These are phyloP conservation scores for Podarcis siculus DNA, from an alignment of 2,797 vertebrate species.

Conservation along the genomic window DNA sequence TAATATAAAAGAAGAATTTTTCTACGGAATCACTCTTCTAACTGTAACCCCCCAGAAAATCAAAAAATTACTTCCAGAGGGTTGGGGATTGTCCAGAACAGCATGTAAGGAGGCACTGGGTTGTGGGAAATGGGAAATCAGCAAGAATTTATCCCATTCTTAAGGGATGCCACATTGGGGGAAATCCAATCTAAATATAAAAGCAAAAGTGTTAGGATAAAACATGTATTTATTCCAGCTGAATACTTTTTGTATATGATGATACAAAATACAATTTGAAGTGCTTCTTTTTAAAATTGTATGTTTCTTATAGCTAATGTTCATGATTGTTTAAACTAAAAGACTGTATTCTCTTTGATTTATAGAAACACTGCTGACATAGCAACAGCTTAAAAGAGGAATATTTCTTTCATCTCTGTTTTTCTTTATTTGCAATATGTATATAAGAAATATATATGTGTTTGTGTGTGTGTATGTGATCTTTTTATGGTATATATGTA, in stretches of 20 bases:
- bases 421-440: too few species aligned
- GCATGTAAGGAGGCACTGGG: too few species aligned
- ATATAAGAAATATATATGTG: too few species aligned
- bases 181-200: not conserved
- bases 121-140: too few species aligned
- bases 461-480: too few species aligned
- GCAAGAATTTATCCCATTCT: too few species aligned
- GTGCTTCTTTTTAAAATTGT: constrained; percentile 4
- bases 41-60: too few species aligned
- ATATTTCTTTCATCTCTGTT: not conserved
- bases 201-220: not conserved
- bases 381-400: not conserved
- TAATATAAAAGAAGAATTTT: too few species aligned
- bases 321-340: not conserved
- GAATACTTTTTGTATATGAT: not conserved
- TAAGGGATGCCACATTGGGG: too few species aligned
- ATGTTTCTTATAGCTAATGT: constrained; percentile 22
- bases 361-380: not conserved
- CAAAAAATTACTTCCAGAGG: too few species aligned
- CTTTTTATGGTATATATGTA: not conserved
- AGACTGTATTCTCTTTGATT: not conserved
- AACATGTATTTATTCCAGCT: constrained; percentile 1
- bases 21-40: too few species aligned
- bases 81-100: too few species aligned
- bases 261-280: not conserved